These are phyloP conservation scores for Sebastes hopkinsi DNA, from an alignment of 2,797 vertebrate species.

Conservation along the genomic window DNA sequence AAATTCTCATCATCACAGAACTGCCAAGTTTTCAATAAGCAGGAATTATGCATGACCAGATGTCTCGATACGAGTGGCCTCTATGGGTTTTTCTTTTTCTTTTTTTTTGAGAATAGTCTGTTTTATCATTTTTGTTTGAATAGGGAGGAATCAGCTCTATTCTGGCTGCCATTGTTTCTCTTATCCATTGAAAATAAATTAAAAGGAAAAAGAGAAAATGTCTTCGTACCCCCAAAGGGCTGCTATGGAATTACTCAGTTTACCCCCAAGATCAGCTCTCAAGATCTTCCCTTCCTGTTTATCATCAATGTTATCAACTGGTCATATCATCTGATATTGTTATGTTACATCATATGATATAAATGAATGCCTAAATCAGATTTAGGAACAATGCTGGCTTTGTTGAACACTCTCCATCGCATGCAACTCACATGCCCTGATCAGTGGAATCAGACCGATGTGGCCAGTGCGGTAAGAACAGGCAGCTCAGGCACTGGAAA, in stretches of 20 bases:
- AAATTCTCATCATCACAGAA: constrained; percentile 70
- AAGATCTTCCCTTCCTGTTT: constrained; percentile 17
- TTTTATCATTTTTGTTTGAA: constrained; percentile 53
- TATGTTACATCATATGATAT: constrained; percentile 29
- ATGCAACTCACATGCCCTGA: constrained; percentile 42
- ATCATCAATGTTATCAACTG: background rate
- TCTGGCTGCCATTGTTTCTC: constrained; percentile 41
- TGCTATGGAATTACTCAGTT: constrained; percentile 23
- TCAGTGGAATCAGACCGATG: constrained; percentile 25
- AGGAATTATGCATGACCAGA: constrained; percentile 82
- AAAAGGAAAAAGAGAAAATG: constrained; percentile 16
- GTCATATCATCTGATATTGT: constrained; percentile 1
- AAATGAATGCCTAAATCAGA: constrained; percentile 18
- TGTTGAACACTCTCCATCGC: constrained; percentile 25
- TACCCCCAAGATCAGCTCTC: constrained; percentile 1
- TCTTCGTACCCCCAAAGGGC: constrained; percentile 14
- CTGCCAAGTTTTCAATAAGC: constrained; percentile 76
- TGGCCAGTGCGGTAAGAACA: constrained; percentile 26
- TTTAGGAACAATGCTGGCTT: constrained; percentile 28
- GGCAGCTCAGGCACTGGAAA: constrained; percentile 41
- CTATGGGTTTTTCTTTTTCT: constrained; percentile 14
- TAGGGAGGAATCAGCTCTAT: constrained; percentile 31
- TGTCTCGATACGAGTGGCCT: constrained; percentile 71
- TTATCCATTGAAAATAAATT: constrained; percentile 51
- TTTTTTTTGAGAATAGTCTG: constrained; percentile 30